A percentile compares a stretch with the other conserved stretches of the same genome.
Evolutionary conservation across 2,113 vertebrate species (phyloP).

Genomic region (Felis chaus): DNA sequence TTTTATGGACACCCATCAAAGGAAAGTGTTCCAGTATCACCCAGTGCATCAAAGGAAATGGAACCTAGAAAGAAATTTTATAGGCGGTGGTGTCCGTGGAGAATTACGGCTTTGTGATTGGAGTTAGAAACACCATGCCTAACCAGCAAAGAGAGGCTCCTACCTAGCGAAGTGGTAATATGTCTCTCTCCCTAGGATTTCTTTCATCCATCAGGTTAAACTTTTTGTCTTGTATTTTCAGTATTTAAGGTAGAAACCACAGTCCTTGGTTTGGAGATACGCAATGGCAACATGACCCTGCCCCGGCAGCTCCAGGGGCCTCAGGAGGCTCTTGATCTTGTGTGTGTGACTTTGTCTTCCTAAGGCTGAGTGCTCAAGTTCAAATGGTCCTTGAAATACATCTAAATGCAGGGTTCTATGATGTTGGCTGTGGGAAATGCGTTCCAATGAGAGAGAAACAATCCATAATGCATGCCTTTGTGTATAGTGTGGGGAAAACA

Average conservation of each 20-base stretch:
- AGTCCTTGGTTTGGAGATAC: neutral
- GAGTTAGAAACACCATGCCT: neutral
- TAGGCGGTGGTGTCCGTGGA: neutral
- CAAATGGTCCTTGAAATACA: neutral
- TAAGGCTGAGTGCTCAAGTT: neutral
- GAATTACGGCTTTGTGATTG: neutral
- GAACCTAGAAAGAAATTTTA: neutral
- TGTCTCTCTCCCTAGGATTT: neutral
- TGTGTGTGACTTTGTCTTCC: neutral
- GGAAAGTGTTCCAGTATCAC: neutral
- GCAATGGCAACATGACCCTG: neutral
- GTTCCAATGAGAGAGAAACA: neutral
- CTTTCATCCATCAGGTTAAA: neutral
- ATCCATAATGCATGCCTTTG: neutral
- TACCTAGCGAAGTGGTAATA: neutral
- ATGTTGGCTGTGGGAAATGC: neutral
- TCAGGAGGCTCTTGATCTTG: constrained; percentile 4
- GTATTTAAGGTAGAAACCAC: neutral
- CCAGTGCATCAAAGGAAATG: neutral
- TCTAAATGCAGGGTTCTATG: neutral
- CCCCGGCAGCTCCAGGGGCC: neutral
- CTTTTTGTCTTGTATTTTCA: neutral
- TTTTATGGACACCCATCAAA: neutral
- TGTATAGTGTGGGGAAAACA: neutral
- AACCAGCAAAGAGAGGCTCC: neutral